phyloP scores from a whole-genome alignment of 2,888 invertebrate genomes.

The Halocaridina rubra region DNA sequence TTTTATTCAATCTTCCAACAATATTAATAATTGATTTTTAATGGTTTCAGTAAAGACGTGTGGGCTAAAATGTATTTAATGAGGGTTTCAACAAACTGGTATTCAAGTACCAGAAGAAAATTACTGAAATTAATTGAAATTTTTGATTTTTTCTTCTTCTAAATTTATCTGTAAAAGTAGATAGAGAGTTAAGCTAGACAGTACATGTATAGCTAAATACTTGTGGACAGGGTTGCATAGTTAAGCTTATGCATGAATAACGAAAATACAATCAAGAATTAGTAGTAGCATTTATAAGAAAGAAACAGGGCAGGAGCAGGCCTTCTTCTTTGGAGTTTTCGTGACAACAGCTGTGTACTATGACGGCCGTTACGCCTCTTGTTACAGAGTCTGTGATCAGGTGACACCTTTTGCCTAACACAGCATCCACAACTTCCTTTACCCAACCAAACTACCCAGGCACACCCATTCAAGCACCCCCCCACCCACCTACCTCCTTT shows the following conservation, averaged over 20 bases:
- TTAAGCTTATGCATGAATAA: too few species aligned
- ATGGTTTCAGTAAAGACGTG: too few species aligned
- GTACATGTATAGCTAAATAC: too few species aligned
- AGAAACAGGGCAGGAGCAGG: background rate
- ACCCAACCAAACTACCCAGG: background rate
- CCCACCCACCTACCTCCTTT: background rate
- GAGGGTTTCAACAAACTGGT: too few species aligned
- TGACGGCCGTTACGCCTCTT: slow-evolving; percentile 9
- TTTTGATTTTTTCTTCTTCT: background rate
- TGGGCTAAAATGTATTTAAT: too few species aligned
- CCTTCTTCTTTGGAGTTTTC: background rate
- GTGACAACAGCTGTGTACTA: slow-evolving; percentile 15
- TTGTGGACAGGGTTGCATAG: too few species aligned
- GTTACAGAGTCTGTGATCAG: slow-evolving; percentile 13
- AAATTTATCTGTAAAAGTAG: background rate
- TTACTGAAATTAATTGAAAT: too few species aligned
- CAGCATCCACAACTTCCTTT: background rate
- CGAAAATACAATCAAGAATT: background rate
- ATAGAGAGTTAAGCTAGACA: background rate
- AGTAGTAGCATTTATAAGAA: background rate
- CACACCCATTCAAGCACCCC: background rate
- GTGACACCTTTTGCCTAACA: background rate
- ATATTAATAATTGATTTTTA: too few species aligned
- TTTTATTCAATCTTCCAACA: too few species aligned
- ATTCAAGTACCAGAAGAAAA: too few species aligned